Evolutionary conservation across 2,113 vertebrate species (phyloP).

Genomic region (Tiliqua scincoides): DNA sequence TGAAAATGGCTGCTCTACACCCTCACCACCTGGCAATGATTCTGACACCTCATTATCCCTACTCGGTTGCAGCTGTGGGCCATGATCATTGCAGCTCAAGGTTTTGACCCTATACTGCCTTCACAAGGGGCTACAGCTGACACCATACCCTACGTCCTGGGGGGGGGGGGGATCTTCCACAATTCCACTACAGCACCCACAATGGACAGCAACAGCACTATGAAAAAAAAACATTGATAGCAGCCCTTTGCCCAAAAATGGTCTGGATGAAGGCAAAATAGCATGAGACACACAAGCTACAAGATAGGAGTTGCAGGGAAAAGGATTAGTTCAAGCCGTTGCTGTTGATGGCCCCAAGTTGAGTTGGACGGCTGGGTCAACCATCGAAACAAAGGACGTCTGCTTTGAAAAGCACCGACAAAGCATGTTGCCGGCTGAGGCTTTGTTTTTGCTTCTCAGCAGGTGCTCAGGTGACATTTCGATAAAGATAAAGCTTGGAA

Average conservation of each 20-base stretch:
- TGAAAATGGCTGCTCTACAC: no score
- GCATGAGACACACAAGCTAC: neutral
- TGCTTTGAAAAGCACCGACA: neutral
- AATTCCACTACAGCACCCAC: no score
- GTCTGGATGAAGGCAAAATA: neutral
- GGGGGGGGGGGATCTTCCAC: no score
- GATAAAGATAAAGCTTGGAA: constrained; percentile 9
- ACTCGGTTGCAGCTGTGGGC: no score
- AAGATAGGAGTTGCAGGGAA: neutral
- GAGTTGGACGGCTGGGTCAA: neutral
- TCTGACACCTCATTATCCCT: no score
- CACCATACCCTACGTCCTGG: no score
- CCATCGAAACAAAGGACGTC: neutral
- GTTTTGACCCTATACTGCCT: no score
- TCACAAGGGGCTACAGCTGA: no score
- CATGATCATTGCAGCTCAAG: no score
- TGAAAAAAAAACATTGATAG: neutral
- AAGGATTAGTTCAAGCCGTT: neutral
- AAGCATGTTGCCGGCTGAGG: neutral
- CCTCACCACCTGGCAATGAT: no score
- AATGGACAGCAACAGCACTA: neutral
- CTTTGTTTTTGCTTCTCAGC: neutral
- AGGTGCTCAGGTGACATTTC: constrained; percentile 16
- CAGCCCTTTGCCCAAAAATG: neutral
- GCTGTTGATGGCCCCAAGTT: neutral